Conservation (phyloP, 2,888 invertebrate genomes). For the Nymphalis urticae region DNA sequence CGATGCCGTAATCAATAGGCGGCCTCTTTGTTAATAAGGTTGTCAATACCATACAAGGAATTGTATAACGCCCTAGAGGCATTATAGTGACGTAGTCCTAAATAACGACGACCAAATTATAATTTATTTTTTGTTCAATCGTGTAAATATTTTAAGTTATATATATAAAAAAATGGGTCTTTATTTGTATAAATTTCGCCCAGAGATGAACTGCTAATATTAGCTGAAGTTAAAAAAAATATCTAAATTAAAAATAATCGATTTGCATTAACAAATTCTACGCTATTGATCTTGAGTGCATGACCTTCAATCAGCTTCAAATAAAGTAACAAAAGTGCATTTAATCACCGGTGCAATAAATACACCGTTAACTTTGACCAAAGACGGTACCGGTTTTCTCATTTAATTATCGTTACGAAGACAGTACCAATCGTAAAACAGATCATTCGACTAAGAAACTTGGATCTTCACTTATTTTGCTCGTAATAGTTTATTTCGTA, state of each 20-base stretch:
- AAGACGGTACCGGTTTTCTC: conserved; percentile 5
- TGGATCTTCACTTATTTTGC: conserved; percentile 10
- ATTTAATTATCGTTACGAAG: conserved; percentile 15
- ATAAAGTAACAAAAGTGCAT: neutral
- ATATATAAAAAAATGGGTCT: too few relatives aligned
- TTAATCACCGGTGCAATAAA: neutral
- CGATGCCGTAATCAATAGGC: conserved; percentile 11
- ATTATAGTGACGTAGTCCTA: conserved; percentile 9
- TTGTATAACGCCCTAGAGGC: conserved; percentile 18
- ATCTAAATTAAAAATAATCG: too few relatives aligned
- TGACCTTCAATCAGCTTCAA: neutral
- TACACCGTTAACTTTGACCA: neutral
- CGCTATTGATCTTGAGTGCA: neutral
- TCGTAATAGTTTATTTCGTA: conserved; percentile 15
- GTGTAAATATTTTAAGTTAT: too few relatives aligned
- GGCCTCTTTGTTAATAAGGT: conserved; percentile 27
- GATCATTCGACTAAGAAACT: conserved; percentile 20
- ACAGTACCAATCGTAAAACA: conserved; percentile 19
- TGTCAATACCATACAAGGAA: conserved; percentile 26
- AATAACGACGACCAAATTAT: neutral
- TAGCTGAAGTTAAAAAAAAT: too few relatives aligned
- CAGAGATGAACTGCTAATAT: too few relatives aligned
- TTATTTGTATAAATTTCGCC: too few relatives aligned
- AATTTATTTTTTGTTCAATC: neutral
- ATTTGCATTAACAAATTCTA: too few relatives aligned